These are phyloP conservation scores for Champsocephalus esox DNA, from an alignment of 2,797 vertebrate genomes.

Conservation along the genomic window DNA sequence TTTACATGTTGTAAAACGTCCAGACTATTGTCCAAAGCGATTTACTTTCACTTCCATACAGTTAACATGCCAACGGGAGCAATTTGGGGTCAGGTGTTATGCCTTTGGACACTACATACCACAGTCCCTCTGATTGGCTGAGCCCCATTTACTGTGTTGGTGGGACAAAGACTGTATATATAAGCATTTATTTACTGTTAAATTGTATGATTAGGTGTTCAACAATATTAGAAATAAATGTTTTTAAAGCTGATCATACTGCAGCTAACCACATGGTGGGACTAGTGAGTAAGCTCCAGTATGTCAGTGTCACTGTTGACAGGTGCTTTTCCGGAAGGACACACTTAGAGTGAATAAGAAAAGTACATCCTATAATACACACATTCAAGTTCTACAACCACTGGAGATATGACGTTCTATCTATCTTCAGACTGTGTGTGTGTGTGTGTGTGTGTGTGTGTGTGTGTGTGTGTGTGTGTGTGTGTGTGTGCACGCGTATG, in stretches of 20 bases:
- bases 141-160: too few relatives aligned
- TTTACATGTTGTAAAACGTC: too few relatives aligned
- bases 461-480: not conserved
- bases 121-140: too few relatives aligned
- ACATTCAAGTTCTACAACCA: not conserved
- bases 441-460: not conserved
- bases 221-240: not conserved
- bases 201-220: not conserved
- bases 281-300: slow-evolving; percentile 9
- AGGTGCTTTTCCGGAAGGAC: not conserved
- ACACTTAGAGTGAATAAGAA: not conserved
- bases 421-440: too few relatives aligned
- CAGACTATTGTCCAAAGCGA: too few relatives aligned
- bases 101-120: too few relatives aligned
- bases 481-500: slow-evolving; percentile 4
- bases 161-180: too few relatives aligned
- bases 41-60: too few relatives aligned
- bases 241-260: not conserved
- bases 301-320: not conserved
- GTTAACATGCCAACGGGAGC: too few relatives aligned
- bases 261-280: slow-evolving; percentile 40
- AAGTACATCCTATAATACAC: not conserved
- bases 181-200: not conserved
- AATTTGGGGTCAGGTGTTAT: too few relatives aligned
- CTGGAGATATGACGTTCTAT: too few relatives aligned